Evolutionary conservation across 2,113 vertebrate species (phyloP).

Genomic region (Deroptyus accipitrinus): DNA sequence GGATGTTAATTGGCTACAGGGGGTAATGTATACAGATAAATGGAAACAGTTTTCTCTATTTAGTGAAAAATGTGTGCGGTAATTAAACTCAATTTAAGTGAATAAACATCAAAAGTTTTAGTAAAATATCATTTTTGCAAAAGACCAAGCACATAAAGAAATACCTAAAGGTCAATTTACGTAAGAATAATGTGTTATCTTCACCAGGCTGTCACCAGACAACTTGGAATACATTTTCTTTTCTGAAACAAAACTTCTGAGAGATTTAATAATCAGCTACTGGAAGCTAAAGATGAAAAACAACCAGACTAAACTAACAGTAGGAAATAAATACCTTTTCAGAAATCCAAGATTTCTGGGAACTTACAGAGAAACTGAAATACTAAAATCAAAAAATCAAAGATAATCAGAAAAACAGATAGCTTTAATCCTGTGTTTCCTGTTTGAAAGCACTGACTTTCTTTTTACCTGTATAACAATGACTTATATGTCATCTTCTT

Average conservation of each 20-base stretch:
- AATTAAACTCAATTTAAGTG: conserved; percentile 44
- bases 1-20: conserved; percentile 18
- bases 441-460: not conserved
- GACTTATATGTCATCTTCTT: not conserved
- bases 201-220: not conserved
- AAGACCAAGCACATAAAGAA: not conserved
- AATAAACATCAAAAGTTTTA: conserved; percentile 12
- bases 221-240: not conserved
- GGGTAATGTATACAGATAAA: not conserved
- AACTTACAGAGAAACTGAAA: not conserved
- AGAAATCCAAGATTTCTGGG: not conserved
- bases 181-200: not conserved
- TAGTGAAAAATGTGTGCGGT: not conserved
- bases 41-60: not conserved
- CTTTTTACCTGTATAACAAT: not conserved
- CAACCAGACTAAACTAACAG: not conserved
- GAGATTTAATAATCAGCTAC: not conserved
- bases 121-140: not conserved
- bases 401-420: not conserved
- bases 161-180: not conserved
- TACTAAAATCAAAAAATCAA: not conserved
- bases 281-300: not conserved
- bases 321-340: not conserved
- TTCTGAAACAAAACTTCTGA: not conserved
- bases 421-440: not conserved